phyloP scores from a whole-genome alignment of 2,113 vertebrate genomes.

The Calyptomena viridis region DNA sequence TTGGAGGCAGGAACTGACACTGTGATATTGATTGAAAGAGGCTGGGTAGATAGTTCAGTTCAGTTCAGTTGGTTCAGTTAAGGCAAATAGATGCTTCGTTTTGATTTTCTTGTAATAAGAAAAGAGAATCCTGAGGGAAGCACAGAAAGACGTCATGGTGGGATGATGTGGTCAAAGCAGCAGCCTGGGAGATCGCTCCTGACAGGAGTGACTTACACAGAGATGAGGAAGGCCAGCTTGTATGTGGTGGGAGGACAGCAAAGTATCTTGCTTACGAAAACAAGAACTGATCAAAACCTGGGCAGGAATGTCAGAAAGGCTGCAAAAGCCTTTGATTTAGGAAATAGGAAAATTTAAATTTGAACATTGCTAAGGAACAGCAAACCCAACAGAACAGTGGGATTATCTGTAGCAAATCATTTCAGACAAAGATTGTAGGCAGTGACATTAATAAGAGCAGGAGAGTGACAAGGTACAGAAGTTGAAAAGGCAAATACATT shows the following conservation, averaged over 20 bases:
- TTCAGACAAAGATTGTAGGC: neutral
- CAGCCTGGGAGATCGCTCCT: neutral
- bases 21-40: neutral
- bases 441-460: neutral
- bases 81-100: neutral
- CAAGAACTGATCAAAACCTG: neutral
- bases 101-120: neutral
- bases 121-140: neutral
- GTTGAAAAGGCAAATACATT: neutral
- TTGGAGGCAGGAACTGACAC: neutral
- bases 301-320: neutral
- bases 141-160: neutral
- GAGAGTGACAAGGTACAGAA: neutral
- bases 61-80: neutral
- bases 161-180: neutral
- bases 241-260: neutral
- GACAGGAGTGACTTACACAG: neutral
- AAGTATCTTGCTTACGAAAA: neutral
- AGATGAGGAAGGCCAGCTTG: neutral
- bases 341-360: neutral
- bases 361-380: neutral
- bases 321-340: neutral
- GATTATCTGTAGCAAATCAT: neutral
- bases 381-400: neutral
- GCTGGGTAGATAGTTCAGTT: neutral